A percentile compares a stretch with the other conserved stretches of the same genome.
phyloP scores from a whole-genome alignment of 2,797 vertebrate species.

The Catharus ustulatus region DNA sequence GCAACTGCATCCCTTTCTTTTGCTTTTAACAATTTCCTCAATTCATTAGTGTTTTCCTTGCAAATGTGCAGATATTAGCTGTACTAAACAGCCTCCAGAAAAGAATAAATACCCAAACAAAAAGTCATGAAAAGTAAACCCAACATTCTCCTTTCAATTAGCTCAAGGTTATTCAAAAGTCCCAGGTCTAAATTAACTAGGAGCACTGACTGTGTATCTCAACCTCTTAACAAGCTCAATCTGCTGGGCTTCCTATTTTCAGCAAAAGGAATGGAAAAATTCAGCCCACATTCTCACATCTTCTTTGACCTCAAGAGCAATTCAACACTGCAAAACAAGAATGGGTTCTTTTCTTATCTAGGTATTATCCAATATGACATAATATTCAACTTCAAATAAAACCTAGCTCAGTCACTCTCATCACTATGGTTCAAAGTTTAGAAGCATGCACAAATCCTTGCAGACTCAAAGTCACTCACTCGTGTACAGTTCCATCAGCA shows the following conservation, averaged over 20 bases:
- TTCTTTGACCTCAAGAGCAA: not conserved
- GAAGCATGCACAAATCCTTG: not conserved
- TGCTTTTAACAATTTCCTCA: not conserved
- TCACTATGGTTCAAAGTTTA: not conserved
- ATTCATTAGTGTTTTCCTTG: not conserved
- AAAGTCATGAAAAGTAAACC: not conserved
- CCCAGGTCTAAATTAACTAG: not conserved
- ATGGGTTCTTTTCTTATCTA: not conserved
- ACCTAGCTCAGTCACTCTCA: not conserved
- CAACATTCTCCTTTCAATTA: not conserved
- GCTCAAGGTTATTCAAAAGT: not conserved
- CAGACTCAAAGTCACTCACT: not conserved
- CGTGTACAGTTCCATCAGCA: not conserved
- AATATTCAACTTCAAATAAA: not conserved
- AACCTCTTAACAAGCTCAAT: not conserved
- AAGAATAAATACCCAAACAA: not conserved
- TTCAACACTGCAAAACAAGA: not conserved
- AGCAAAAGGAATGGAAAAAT: not conserved
- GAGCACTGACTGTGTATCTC: not conserved
- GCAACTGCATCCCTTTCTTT: not conserved
- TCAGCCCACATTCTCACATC: not conserved
- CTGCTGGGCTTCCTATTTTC: not conserved
- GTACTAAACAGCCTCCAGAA: not conserved
- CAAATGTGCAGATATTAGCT: not conserved
- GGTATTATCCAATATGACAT: not conserved